Conservation (phyloP, 2,888 invertebrate species). For the Heteromyza rotundicornis region DNA sequence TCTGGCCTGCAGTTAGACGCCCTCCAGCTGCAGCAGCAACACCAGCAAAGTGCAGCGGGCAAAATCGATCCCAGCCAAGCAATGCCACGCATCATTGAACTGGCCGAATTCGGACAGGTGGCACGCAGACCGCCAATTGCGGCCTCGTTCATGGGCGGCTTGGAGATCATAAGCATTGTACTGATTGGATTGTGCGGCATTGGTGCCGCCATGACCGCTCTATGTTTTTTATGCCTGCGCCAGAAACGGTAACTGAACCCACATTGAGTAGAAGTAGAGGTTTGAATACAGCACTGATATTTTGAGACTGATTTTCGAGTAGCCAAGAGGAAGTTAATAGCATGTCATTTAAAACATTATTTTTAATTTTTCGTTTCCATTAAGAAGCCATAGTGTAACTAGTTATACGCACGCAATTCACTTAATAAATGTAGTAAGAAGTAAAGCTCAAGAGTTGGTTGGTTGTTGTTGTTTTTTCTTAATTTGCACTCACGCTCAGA, state of each 20-base stretch:
- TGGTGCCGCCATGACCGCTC: constrained; percentile 79
- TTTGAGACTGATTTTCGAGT: constrained; percentile 26
- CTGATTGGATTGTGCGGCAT: constrained; percentile 82
- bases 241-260: constrained; percentile 60
- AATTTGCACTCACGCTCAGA: background rate
- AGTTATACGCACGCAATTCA: constrained; percentile 1
- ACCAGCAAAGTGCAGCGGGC: constrained; percentile 22
- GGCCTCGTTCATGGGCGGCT: constrained; percentile 67
- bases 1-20: constrained; percentile 43
- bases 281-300: constrained; percentile 14
- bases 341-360: too few relatives aligned
- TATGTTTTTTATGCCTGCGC: constrained; percentile 77
- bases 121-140: constrained; percentile 55
- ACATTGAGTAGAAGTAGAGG: background rate
- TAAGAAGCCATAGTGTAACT: background rate
- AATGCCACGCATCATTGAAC: constrained; percentile 72
- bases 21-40: constrained; percentile 40
- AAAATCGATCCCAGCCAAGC: constrained; percentile 58
- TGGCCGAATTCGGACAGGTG: constrained; percentile 59
- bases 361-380: too few relatives aligned
- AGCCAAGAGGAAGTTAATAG: background rate
- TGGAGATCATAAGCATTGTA: constrained; percentile 81
- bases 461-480: constrained; percentile 22
- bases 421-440: constrained; percentile 42
- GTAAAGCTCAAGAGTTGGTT: constrained; percentile 28